Base-by-base conservation (phyloP, 1,140 invertebrate species). In the Caenorhabditis tropicalis region DNA sequence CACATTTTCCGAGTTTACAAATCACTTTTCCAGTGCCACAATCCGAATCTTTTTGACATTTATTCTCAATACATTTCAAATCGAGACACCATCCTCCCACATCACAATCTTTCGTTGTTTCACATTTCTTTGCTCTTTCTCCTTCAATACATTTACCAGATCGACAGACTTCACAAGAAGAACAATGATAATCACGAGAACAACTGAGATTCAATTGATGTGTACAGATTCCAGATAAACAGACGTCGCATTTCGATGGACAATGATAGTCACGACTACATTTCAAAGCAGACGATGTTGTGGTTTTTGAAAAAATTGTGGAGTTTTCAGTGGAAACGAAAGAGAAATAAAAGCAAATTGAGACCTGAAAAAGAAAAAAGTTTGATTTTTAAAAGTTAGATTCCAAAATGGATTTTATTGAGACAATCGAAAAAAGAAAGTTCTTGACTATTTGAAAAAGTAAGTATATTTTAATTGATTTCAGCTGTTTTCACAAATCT, bases 221-320 rank as follows among this genome's bases (percentile, higher is more conserved):
- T 12, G 33, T 74, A 31, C 65, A 74, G 16, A 74, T 46, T 39
- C 65, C 65, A 21, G 36, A 43, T 15, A 39, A 12, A 31, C 65
- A 74, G 5, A 24, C n/a, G n/a, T 74, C 65, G 29, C 65, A 74
- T 19, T 15, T 33, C 6, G 65, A 74, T 15, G 31, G 58, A 31
- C 65, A 74, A 43, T 74, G 65, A 15, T 74, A 74, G 36, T 74
- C 65, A 24, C 65, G 65, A 43, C 12, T 24, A 24, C 65, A 74
- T 27, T 46, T 43, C 3, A 74, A 36, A 2, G 36, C 36, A 43
- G 29, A 10, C 24, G 65, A n/a, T 2, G 36, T 46, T 1, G 65
- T 74, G 3, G 65, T 39, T 58, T 58, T 24, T 27, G 24, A 9
- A 27, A 15, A 10, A 56, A 27, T 10, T 21, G 53, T 27, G 19